phyloP scores from a whole-genome alignment of 2,113 vertebrate species.

The Balaeniceps rex region DNA sequence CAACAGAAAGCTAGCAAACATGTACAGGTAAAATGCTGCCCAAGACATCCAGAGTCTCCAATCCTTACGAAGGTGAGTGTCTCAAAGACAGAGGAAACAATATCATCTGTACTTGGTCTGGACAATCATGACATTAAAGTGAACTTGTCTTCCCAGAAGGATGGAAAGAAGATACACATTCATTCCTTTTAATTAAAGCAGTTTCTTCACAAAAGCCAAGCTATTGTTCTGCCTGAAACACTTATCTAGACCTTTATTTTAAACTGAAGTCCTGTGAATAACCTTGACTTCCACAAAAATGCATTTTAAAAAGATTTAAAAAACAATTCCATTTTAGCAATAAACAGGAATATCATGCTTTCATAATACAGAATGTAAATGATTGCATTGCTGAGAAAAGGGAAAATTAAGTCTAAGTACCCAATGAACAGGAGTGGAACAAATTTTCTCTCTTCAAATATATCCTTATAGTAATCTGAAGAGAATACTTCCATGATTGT shows the following conservation, averaged over 20 bases:
- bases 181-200: not conserved
- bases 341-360: constrained; percentile 42
- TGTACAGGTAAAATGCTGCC: not conserved
- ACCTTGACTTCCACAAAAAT: not conserved
- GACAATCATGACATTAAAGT: not conserved
- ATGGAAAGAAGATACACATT: not conserved
- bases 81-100: not conserved
- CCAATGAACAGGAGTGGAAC: constrained; percentile 52
- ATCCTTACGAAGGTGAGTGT: not conserved
- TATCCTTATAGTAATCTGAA: constrained; percentile 56
- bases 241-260: not conserved
- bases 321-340: not conserved
- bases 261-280: not conserved
- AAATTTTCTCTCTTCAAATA: constrained; percentile 60
- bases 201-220: not conserved
- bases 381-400: constrained; percentile 47
- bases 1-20: not conserved
- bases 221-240: not conserved
- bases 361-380: constrained; percentile 57
- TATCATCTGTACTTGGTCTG: not conserved
- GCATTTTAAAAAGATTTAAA: not conserved
- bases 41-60: not conserved
- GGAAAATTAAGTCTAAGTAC: constrained; percentile 44
- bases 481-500: constrained; percentile 62
- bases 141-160: not conserved